Evolutionary conservation across 2,888 invertebrate genomes (phyloP).

Genomic region (Chymomyza amoena): DNA sequence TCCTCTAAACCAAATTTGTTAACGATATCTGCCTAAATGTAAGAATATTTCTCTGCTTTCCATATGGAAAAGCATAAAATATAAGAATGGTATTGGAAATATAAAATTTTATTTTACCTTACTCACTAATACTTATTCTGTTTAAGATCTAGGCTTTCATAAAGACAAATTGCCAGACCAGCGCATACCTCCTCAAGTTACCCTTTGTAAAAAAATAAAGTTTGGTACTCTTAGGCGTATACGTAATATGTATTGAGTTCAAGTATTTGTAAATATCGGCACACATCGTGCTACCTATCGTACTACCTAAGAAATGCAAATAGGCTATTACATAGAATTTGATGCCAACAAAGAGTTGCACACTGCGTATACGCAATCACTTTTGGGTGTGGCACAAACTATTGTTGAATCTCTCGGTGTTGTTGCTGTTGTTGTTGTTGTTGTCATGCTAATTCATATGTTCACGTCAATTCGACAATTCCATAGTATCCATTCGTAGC

Average conservation of each 20-base stretch:
- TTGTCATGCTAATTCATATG: slow-evolving; percentile 22
- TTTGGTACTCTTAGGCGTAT: slow-evolving; percentile 38
- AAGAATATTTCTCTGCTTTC: too few species aligned
- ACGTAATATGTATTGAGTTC: slow-evolving; percentile 18
- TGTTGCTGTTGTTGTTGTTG: not conserved
- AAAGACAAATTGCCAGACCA: too few species aligned
- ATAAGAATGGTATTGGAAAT: too few species aligned
- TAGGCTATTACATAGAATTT: not conserved
- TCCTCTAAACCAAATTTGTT: too few species aligned
- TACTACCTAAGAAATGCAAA: not conserved
- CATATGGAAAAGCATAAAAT: too few species aligned
- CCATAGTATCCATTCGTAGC: not conserved
- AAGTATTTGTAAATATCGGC: slow-evolving; percentile 5
- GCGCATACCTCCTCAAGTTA: too few species aligned
- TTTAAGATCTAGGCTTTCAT: too few species aligned
- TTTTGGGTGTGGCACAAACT: not conserved
- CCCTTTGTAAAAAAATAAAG: not conserved
- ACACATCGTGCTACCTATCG: too few species aligned
- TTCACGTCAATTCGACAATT: slow-evolving; percentile 12
- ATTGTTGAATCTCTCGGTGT: not conserved
- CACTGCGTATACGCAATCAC: not conserved
- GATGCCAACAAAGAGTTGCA: not conserved
- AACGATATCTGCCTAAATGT: too few species aligned
- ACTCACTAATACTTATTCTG: too few species aligned
- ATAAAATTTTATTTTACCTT: too few species aligned